Evolutionary conservation across 2,113 vertebrate species (phyloP).

Genomic region (Picathartes gymnocephalus): DNA sequence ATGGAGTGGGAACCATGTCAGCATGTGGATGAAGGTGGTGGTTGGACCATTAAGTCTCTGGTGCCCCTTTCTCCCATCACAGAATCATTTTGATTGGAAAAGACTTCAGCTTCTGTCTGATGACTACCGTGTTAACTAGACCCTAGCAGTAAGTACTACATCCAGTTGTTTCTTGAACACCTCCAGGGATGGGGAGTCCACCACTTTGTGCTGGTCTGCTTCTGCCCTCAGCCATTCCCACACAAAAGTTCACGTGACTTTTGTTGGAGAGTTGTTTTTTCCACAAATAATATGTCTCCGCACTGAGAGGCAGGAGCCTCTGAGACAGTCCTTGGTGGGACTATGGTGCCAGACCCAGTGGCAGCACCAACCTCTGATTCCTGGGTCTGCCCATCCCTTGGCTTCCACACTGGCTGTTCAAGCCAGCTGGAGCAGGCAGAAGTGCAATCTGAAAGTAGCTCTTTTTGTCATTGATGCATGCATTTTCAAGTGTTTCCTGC

Average conservation of each 20-base stretch:
- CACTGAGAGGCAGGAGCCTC: background rate
- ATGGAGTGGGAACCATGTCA: background rate
- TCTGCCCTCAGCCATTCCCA: background rate
- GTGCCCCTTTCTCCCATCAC: background rate
- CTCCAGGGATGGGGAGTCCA: background rate
- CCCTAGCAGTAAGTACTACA: background rate
- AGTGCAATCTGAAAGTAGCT: background rate
- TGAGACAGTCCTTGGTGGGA: background rate
- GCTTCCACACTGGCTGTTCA: background rate
- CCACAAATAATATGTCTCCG: background rate
- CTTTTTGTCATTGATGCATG: background rate
- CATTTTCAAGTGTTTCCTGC: background rate
- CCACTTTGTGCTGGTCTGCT: background rate
- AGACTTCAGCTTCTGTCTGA: background rate
- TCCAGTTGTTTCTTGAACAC: background rate
- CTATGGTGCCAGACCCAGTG: accelerated
- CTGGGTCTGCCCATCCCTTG: background rate
- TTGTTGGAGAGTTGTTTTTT: background rate
- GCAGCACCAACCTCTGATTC: background rate
- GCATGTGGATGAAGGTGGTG: background rate
- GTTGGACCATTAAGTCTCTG: background rate
- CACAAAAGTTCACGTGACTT: background rate
- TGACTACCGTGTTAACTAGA: background rate
- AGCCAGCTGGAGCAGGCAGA: background rate
- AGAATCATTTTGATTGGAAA: background rate